Conservation (phyloP, 2,797 vertebrate genomes). For the Notolepis coatsorum region DNA sequence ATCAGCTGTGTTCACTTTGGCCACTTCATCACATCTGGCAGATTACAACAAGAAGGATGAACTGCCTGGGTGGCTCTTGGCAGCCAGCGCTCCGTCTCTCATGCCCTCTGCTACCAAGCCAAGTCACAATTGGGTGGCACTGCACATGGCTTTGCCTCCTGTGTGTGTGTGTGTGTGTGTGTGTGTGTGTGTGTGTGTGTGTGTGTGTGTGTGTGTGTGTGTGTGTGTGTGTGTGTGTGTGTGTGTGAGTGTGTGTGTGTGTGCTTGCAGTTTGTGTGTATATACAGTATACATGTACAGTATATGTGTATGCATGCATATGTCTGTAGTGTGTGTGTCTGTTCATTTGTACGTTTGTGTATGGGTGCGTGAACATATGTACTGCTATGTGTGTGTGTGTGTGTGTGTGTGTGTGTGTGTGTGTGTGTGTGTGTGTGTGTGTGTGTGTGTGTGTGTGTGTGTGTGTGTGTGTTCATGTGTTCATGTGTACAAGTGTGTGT, state of each 20-base stretch:
- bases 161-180: conserved; percentile 2
- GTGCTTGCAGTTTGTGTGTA: conserved; percentile 23
- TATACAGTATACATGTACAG: too few relatives aligned
- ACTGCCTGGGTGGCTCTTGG: conserved; percentile 60
- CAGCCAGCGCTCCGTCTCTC: conserved; percentile 48
- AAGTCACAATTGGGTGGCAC: conserved; percentile 34
- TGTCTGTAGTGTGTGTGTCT: not conserved
- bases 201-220: conserved; percentile 11
- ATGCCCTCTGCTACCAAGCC: conserved; percentile 52
- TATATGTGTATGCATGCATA: not conserved
- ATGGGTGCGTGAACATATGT: not conserved
- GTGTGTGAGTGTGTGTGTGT: conserved; percentile 23
- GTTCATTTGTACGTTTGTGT: too few relatives aligned
- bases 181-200: not conserved
- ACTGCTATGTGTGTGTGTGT: too few relatives aligned
- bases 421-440: conserved; percentile 3
- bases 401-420: not conserved
- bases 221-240: not conserved
- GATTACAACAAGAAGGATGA: conserved; percentile 67
- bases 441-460: conserved; percentile 4
- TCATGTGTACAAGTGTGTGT: too few relatives aligned
- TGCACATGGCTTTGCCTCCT: conserved; percentile 29
- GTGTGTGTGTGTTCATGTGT: not conserved
- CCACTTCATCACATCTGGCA: conserved; percentile 75
- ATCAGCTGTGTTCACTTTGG: conserved; percentile 61